These are phyloP conservation scores for Capitulum mitella DNA, from an alignment of 2,888 invertebrate genomes.

Conservation along the genomic window DNA sequence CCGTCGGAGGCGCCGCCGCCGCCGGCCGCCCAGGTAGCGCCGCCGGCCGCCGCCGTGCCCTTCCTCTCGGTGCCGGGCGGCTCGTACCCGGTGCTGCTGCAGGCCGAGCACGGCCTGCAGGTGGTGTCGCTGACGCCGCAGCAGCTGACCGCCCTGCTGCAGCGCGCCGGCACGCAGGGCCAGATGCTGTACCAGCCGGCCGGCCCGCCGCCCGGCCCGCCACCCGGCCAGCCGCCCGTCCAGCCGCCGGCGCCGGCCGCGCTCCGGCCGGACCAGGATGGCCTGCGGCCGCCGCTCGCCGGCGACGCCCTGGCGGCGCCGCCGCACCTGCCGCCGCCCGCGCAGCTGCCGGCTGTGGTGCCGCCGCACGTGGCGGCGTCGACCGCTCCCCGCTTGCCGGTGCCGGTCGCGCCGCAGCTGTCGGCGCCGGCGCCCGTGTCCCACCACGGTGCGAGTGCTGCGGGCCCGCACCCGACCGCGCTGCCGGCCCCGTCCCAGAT, in stretches of 20 bases:
- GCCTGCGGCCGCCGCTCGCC: too few relatives aligned
- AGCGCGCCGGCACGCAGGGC: too few relatives aligned
- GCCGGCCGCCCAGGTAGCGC: background rate
- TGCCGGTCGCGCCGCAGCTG: background rate
- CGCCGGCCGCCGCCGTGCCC: background rate
- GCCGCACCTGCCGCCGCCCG: background rate
- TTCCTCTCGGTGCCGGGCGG: background rate
- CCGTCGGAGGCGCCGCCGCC: background rate
- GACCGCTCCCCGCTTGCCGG: background rate
- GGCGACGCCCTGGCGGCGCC: background rate
- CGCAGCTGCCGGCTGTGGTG: background rate
- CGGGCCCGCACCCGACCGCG: too few relatives aligned
- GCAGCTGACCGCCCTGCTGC: constrained; percentile 20
- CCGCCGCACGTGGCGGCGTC: background rate
- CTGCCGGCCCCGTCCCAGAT: too few relatives aligned
- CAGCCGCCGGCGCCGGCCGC: too few relatives aligned
- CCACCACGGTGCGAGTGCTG: too few relatives aligned
- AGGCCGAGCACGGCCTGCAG: constrained; percentile 17
- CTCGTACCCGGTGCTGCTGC: constrained; percentile 12
- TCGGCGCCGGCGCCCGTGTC: background rate
- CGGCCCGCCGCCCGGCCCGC: too few relatives aligned
- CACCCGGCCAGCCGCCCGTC: too few relatives aligned
- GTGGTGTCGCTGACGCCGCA: constrained; percentile 12
- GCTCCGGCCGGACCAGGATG: too few relatives aligned
- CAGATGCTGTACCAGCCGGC: too few relatives aligned